Evolutionary conservation across 2,797 vertebrate genomes (phyloP).

Genomic region (Knipowitschia caucasica): DNA sequence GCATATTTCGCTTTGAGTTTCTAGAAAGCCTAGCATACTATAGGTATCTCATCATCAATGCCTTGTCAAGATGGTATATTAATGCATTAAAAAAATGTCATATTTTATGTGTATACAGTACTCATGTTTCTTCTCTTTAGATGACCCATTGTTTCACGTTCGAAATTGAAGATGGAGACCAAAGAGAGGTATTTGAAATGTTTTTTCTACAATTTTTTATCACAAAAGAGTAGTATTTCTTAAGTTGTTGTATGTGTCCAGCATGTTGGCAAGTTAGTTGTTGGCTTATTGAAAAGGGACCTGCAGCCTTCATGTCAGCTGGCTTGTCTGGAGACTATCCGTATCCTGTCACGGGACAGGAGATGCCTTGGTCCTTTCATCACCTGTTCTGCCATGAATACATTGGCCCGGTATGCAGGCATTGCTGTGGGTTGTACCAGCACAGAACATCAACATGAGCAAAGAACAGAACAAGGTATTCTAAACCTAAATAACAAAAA

Average conservation of each 20-base stretch:
- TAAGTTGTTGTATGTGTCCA: conserved; percentile 45
- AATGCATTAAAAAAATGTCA: neutral
- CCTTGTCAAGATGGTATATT: neutral
- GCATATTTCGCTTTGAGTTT: no score
- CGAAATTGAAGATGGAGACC: conserved; percentile 68
- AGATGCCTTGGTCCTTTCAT: conserved; percentile 78
- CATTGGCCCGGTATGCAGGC: conserved; percentile 78
- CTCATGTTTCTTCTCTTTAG: conserved; percentile 49
- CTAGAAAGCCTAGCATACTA: no score
- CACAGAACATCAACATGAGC: conserved; percentile 8
- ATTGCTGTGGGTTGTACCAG: conserved; percentile 37
- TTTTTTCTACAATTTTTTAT: neutral
- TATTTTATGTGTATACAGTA: conserved; percentile 1
- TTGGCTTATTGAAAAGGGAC: conserved; percentile 79
- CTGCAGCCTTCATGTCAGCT: conserved; percentile 84
- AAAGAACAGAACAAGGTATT: conserved; percentile 42
- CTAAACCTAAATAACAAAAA: neutral
- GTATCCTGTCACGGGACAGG: conserved; percentile 88
- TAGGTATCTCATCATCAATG: no score
- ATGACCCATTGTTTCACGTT: conserved; percentile 87
- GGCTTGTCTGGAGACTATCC: conserved; percentile 86
- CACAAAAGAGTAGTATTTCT: neutral
- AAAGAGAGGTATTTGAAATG: conserved; percentile 69
- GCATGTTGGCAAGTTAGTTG: conserved; percentile 83
- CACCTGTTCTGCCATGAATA: conserved; percentile 75